Evolutionary conservation across 1,140 invertebrate genomes (phyloP), one percentile per base, ranked within the genome.

Genomic region (Eciton burchellii): DNA sequence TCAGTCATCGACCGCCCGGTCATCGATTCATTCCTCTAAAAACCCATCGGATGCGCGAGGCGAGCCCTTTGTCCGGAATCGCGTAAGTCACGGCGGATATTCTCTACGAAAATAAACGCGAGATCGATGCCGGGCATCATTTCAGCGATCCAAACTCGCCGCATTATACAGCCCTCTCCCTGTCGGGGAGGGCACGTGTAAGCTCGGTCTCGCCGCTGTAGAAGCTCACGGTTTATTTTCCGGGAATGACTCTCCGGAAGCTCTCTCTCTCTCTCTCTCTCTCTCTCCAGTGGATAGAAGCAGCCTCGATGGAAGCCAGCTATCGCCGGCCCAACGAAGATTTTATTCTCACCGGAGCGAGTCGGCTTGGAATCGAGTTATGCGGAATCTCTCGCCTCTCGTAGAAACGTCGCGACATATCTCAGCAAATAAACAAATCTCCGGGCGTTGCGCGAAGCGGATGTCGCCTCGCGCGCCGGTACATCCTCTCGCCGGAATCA

Each of bases 271-370:
- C n/a, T n/a, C n/a, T n/a, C n/a, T n/a, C n/a, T n/a, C n/a, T n/a
- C n/a, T n/a, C n/a, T n/a, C n/a, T 66, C 43, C 35, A 19, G 43
- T 66, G 43, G 35, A 66, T 66, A 66, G n/a, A n/a, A n/a, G n/a
- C 6, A 24, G 43, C 45, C 12, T 35, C 35, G 35, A 35, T 35
- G 35, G 62, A 65, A 12, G 3, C 8, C n/a, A 16, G 35, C 21
- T 16, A 66, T 66, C 35, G 45, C 4, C 5, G 41, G 19, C 26
- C 43, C 21, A 16, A 1, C n/a, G 1, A 45, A 45, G 63, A 47
- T 47, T 66, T 66, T 66, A 66, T 66, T 66, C 19, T 66, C 21
- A 12, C 12, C 24, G 41, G 21, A 66, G 63, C 9, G 29, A 62
- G 19, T n/a, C 54, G 14, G 41, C 63, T n/a, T n/a, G n/a, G 16